A percentile compares a stretch with the other conserved stretches of the same genome.
Conservation (phyloP, 1,140 invertebrate species). For the Dendroctonus ponderosae region DNA sequence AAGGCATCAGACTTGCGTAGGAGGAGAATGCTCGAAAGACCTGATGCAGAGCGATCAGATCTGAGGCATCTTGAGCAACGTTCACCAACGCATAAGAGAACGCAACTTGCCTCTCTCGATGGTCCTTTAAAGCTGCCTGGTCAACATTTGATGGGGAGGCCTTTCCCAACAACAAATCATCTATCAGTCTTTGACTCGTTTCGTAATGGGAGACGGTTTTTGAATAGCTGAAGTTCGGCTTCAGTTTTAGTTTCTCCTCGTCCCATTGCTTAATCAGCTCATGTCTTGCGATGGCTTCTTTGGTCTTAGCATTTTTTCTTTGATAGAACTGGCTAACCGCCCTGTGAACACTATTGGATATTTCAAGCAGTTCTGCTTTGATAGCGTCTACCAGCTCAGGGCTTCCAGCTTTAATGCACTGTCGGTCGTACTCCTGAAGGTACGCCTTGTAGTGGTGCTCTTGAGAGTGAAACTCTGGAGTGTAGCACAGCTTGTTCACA, state of each 20-base stretch:
- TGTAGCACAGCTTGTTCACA: slow-evolving; percentile 19
- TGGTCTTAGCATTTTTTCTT: slow-evolving; percentile 22
- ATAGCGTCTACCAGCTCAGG: slow-evolving; percentile 3
- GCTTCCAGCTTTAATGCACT: background rate
- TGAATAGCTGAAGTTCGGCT: slow-evolving; percentile 3
- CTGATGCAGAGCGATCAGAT: slow-evolving; percentile 12
- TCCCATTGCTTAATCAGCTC: slow-evolving; percentile 31
- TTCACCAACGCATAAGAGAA: slow-evolving; percentile 32
- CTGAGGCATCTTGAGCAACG: background rate
- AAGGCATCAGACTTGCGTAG: slow-evolving; percentile 19
- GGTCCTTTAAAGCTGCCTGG: background rate
- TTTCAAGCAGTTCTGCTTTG: slow-evolving; percentile 19
- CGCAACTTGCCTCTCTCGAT: slow-evolving; percentile 33
- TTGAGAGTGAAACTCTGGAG: slow-evolving; percentile 10
- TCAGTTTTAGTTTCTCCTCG: slow-evolving; percentile 18
- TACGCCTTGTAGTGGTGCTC: slow-evolving; percentile 8
- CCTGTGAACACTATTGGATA: background rate
- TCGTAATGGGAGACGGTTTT: slow-evolving; percentile 30
- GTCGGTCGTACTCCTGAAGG: slow-evolving; percentile 2
- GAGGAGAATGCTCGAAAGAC: slow-evolving; percentile 16
- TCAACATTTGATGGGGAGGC: background rate
- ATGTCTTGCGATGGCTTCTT: slow-evolving; percentile 17
- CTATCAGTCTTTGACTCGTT: slow-evolving; percentile 29
- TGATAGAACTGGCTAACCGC: slow-evolving; percentile 28
- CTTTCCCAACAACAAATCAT: slow-evolving; percentile 23